Base-by-base conservation (phyloP, 2,113 vertebrate genomes). In the Callospermophilus lateralis region DNA sequence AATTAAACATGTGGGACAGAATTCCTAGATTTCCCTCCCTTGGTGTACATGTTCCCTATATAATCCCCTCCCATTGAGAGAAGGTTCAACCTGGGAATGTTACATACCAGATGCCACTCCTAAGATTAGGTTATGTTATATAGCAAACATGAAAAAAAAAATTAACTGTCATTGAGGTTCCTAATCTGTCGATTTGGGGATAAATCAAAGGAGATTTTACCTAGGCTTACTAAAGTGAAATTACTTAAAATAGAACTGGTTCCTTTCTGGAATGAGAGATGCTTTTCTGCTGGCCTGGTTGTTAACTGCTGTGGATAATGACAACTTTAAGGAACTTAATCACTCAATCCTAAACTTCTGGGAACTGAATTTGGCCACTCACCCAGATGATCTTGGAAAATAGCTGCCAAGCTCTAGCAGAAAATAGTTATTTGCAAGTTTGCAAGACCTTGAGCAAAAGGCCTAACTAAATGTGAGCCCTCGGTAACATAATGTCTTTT, bases 41-140 rank as follows among this genome's bases (percentile, higher is more conserved):
- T 48, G 5, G 8, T 67, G 32, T 42, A 3, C n/a, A 34, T 34
- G 34, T 0, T 4, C 8, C 1, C 19, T 84, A 7, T 42, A 6
- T 61, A 68, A 34, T 53, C 39, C 63, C 15, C 6, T 17, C 32
- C 13, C 42, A 15, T 51, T 83, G 19, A 39, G 39, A n/a, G n/a
- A 34, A 22, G 0, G 0, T 70, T 10, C 22, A 8, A 22, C 4
- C 72, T 65, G 63, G 24, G 85, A 61, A 45, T 32, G 6, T 6
- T 11, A 77, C 8, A 4, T 16, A 77, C 10, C 6, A 10, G 6
- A 55, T 65, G 11, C 19, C 12, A 48, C 15, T 76, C 53, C 58
- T 68, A 37, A 48, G 45, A 37, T 84, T 26, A 20, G 10, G 17
- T 77, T 68, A 55, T n/a, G 2, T 42, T 58, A 58, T 10, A 65